Percentiles rank a stretch among this genome's conserved stretches.
Evolutionary conservation across 2,113 vertebrate species (phyloP).

Genomic region (Gasterosteus aculeatus): DNA sequence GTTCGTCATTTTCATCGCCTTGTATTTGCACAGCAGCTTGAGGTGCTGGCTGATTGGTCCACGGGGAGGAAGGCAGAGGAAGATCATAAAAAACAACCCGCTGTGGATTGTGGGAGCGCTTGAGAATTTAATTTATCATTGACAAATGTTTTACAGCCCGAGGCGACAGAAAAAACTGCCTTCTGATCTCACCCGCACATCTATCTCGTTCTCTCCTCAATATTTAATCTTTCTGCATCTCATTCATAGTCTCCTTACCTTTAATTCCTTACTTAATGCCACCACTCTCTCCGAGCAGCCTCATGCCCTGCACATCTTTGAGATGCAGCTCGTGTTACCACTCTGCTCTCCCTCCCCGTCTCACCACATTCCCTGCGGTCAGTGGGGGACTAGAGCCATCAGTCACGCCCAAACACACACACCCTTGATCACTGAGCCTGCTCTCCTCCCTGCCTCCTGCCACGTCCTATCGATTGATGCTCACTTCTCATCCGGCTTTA

Average conservation of each 20-base stretch:
- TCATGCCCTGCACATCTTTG: conserved; percentile 14
- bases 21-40: conserved; percentile 1
- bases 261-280: neutral
- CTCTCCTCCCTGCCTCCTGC: neutral
- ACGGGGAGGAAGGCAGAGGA: conserved; percentile 22
- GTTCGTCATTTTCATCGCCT: conserved; percentile 10
- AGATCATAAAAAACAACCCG: conserved; percentile 24
- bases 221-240: neutral
- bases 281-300: conserved; percentile 6
- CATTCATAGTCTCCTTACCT: neutral
- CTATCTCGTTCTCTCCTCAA: neutral
- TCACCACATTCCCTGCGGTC: conserved; percentile 17
- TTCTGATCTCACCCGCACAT: conserved; percentile 29
- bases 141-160: conserved; percentile 9
- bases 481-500: conserved; percentile 12
- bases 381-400: conserved; percentile 1
- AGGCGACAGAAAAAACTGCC: conserved; percentile 20
- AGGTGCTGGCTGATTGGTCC: conserved; percentile 22
- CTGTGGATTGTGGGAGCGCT: neutral
- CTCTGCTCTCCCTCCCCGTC: conserved; percentile 2
- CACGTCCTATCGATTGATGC: neutral
- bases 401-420: conserved; percentile 8
- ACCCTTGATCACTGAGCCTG: conserved; percentile 29
- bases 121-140: conserved; percentile 21
- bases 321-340: conserved; percentile 31